phyloP scores from a whole-genome alignment of 2,888 invertebrate species.

The Cantharis rufa region DNA sequence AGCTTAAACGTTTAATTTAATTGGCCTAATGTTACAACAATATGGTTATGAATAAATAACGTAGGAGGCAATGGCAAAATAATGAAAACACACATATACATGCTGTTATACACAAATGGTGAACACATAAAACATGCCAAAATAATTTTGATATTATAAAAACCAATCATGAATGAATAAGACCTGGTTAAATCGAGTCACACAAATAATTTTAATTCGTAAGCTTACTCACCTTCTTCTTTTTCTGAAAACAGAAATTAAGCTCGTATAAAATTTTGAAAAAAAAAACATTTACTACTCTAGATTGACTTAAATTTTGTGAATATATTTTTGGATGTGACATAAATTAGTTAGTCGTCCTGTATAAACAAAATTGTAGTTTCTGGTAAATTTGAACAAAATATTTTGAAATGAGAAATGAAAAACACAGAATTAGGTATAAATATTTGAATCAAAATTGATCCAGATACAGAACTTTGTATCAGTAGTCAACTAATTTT shows the following conservation, averaged over 20 bases:
- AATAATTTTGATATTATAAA: background rate
- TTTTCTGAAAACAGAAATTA: conserved; percentile 54
- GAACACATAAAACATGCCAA: conserved; percentile 12
- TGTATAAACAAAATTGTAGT: no score
- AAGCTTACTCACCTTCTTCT: conserved; percentile 54
- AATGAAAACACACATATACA: conserved; percentile 50
- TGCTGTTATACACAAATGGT: conserved; percentile 33
- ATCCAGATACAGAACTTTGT: no score
- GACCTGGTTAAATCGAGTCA: conserved; percentile 10
- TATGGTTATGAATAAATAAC: conserved; percentile 11
- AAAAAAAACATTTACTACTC: conserved; percentile 2
- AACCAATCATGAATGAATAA: conserved; percentile 5
- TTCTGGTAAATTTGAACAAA: no score
- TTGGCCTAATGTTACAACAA: background rate
- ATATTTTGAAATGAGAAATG: no score
- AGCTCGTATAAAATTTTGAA: conserved; percentile 14
- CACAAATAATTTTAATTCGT: background rate
- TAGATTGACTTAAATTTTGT: background rate
- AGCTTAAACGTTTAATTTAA: background rate
- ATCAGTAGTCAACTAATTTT: background rate
- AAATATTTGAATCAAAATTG: no score
- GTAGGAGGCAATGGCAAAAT: conserved; percentile 41
- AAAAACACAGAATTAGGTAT: no score
- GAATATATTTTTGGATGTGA: background rate
- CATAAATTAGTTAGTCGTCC: background rate